These are phyloP conservation scores for Glaucopsyche alexis DNA, from an alignment of 2,888 invertebrate genomes.

Conservation along the genomic window DNA sequence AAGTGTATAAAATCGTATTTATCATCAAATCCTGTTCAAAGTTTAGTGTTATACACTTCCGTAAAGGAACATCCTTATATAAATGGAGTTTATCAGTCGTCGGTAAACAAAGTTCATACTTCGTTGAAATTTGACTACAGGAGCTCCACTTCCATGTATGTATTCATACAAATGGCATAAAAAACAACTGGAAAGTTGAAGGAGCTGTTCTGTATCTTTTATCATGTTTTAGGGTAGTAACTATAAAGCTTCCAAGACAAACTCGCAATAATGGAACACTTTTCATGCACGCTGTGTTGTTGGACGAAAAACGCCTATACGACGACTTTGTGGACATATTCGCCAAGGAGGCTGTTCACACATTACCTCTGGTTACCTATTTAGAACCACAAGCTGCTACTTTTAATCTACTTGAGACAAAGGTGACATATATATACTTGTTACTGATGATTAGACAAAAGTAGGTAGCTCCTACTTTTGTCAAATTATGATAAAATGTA, in stretches of 20 bases:
- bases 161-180: conserved; percentile 33
- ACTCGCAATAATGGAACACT: conserved; percentile 92
- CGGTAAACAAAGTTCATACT: conserved; percentile 80
- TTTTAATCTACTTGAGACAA: conserved; percentile 83
- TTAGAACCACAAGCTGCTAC: conserved; percentile 86
- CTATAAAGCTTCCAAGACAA: conserved; percentile 84
- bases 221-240: conserved; percentile 78
- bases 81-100: conserved; percentile 63
- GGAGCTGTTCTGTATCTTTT: conserved; percentile 32
- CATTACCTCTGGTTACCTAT: conserved; percentile 85
- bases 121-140: conserved; percentile 84
- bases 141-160: conserved; percentile 65
- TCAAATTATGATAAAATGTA: no score
- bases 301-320: conserved; percentile 73
- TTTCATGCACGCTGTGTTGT: conserved; percentile 86
- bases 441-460: no score
- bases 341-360: conserved; percentile 81
- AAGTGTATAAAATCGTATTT: conserved; percentile 86
- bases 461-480: no score
- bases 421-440: conserved; percentile 29
- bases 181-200: neutral
- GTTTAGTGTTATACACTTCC: conserved; percentile 85
- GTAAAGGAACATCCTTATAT: conserved; percentile 78
- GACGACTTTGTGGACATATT: conserved; percentile 79
- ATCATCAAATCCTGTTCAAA: conserved; percentile 82